Conservation (phyloP, 1,140 invertebrate species). For the Drosophila nigrodunni region DNA sequence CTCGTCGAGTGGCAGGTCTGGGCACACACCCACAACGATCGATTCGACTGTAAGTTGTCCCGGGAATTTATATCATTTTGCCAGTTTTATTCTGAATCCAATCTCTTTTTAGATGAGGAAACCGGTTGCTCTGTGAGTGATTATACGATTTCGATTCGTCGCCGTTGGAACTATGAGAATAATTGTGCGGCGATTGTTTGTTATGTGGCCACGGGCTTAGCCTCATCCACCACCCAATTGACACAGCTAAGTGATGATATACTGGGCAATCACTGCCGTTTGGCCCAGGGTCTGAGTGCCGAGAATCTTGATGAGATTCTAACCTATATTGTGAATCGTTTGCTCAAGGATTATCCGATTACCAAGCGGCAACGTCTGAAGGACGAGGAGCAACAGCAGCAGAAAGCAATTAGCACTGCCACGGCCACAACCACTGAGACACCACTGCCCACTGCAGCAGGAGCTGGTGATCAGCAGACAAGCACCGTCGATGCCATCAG, state of each 20-base stretch:
- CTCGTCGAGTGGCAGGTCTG: slow-evolving; percentile 96
- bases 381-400: slow-evolving; percentile 8
- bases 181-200: slow-evolving; percentile 93
- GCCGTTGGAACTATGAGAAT: slow-evolving; percentile 95
- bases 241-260: slow-evolving; percentile 86
- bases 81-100: neutral
- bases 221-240: slow-evolving; percentile 88
- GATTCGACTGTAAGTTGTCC: slow-evolving; percentile 91
- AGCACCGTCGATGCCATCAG: slow-evolving; percentile 1
- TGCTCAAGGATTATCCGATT: slow-evolving; percentile 88
- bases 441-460: slow-evolving; percentile 16
- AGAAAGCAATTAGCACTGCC: slow-evolving; percentile 15
- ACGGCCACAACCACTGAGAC: slow-evolving; percentile 16
- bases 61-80: neutral
- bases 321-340: slow-evolving; percentile 90
- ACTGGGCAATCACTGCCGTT: slow-evolving; percentile 85
- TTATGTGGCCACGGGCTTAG: slow-evolving; percentile 90
- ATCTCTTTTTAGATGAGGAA: slow-evolving; percentile 90
- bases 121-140: slow-evolving; percentile 93
- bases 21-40: slow-evolving; percentile 93
- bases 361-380: slow-evolving; percentile 53
- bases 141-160: slow-evolving; percentile 91
- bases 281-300: slow-evolving; percentile 86
- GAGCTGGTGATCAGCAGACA: slow-evolving; percentile 47
- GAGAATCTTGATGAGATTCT: slow-evolving; percentile 89